A percentile compares a stretch with the other conserved stretches of the same genome.
These are phyloP conservation scores for Gnathonemus longibarbis DNA, from an alignment of 2,113 vertebrate species.

Conservation along the genomic window DNA sequence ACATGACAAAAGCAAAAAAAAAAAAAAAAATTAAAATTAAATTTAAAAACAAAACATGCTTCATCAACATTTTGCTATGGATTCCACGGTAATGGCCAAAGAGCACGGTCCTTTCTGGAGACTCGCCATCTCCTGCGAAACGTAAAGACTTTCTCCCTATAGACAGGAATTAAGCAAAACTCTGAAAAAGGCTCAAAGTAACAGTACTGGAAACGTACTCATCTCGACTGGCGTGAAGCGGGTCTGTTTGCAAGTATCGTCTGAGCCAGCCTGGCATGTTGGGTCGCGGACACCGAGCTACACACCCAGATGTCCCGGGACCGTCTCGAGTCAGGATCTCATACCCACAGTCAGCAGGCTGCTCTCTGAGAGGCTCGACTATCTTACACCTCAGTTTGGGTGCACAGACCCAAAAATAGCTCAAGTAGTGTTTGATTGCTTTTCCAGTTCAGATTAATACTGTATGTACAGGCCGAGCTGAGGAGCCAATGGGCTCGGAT, in stretches of 20 bases:
- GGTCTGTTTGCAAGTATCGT: constrained; percentile 40
- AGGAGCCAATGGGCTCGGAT: constrained; percentile 47
- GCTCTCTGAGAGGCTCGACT: constrained; percentile 34
- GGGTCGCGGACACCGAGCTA: constrained; percentile 56
- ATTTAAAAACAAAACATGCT: constrained; percentile 58
- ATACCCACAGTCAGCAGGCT: constrained; percentile 37
- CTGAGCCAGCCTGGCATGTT: constrained; percentile 47
- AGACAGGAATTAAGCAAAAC: constrained; percentile 50
- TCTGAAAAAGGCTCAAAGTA: constrained; percentile 52
- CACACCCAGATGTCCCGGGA: constrained; percentile 45
- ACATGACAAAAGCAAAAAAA: constrained; percentile 68
- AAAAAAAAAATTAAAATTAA: constrained; percentile 39
- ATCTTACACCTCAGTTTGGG: constrained; percentile 25
- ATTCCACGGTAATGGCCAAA: constrained; percentile 43
- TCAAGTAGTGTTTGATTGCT: constrained; percentile 3
- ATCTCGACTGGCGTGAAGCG: constrained; percentile 47
- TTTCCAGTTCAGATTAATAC: constrained; percentile 31
- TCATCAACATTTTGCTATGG: constrained; percentile 65
- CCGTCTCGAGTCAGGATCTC: constrained; percentile 15
- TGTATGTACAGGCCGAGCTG: constrained; percentile 44
- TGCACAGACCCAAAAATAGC: not conserved
- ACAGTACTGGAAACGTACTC: constrained; percentile 47
- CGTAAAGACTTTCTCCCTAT: constrained; percentile 49
- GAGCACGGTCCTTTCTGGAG: constrained; percentile 45
- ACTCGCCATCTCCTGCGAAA: constrained; percentile 54